phyloP scores from a whole-genome alignment of 2,797 vertebrate species.

The Lepilemur septentrionalis region DNA sequence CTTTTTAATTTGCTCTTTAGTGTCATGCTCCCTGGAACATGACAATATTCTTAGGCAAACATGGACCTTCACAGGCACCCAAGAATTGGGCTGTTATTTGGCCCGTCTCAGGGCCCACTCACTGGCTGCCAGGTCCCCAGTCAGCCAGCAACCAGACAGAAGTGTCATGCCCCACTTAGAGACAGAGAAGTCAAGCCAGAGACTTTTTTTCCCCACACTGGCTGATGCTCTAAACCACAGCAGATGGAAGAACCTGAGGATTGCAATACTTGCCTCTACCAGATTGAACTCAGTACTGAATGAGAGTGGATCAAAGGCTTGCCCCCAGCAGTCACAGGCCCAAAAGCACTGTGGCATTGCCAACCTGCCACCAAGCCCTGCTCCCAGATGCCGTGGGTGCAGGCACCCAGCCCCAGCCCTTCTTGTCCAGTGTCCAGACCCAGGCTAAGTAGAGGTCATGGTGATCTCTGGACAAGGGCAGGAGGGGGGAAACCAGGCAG shows the following conservation, averaged over 20 bases:
- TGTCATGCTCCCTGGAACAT: background rate
- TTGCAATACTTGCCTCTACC: background rate
- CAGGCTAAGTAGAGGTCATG: background rate
- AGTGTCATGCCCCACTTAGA: too few species aligned
- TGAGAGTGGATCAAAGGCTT: background rate
- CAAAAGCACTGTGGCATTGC: background rate
- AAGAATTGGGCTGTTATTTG: background rate
- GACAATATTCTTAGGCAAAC: background rate
- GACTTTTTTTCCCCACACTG: background rate
- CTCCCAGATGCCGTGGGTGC: background rate
- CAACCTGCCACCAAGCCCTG: background rate
- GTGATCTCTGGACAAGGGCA: background rate
- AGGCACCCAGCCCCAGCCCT: background rate
- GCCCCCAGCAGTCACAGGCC: background rate
- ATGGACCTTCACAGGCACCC: background rate
- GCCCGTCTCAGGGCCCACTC: too few species aligned
- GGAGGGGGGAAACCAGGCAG: background rate
- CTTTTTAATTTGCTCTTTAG: background rate
- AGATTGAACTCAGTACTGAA: background rate
- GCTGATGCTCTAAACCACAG: background rate
- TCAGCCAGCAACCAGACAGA: background rate
- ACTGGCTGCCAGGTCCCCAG: background rate
- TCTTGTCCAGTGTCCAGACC: background rate
- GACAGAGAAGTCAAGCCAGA: background rate
- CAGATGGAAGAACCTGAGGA: background rate